Base-by-base conservation (phyloP, 2,888 invertebrate species). In the Pseudanteris insignis region DNA sequence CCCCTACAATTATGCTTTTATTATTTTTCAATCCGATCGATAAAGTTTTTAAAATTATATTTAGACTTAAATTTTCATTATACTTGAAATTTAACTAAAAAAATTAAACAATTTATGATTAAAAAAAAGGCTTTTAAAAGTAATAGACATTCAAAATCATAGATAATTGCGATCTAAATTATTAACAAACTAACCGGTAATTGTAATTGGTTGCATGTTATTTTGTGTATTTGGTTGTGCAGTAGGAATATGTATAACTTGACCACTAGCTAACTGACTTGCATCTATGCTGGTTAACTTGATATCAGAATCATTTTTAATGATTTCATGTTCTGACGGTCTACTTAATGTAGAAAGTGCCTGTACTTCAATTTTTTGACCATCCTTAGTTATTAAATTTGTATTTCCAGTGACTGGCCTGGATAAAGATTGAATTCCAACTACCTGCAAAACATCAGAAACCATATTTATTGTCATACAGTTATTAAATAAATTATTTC, bases 161-260 rank as follows among this genome's bases (percentile, higher is more conserved):
- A n/a, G n/a, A n/a, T n/a, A n/a, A n/a, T n/a, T n/a, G n/a, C n/a
- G n/a, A n/a, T n/a, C n/a, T n/a, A n/a, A n/a, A n/a, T n/a, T n/a
- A n/a, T n/a, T n/a, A n/a, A n/a, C 18, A 18, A 18, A 64, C 2
- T 40, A 65, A 71, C 78, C 78, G 64, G 86, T 89, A 50, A 89
- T 87, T 7, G 90, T 89, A 48, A 90, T 86, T 1, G 89, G 87
- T 73, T 89, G 89, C 7, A 77, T 74, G 6, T 76, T 64, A 9
- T 70, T 67, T 43, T 76, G 78, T 5, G 73, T 50, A 10, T 69
- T 63, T 12, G 72, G 66, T 48, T 66, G 66, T 0, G 66, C 65
- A 13, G 77, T 64, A 2, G 79, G 79, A 30, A 79, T 79, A 65
- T 79, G 79, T 68, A 80, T 79, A 2, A 80, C 78, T 69, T 80